Evolutionary conservation across 2,797 vertebrate species (phyloP).

Genomic region (Alfaro cultratus): DNA sequence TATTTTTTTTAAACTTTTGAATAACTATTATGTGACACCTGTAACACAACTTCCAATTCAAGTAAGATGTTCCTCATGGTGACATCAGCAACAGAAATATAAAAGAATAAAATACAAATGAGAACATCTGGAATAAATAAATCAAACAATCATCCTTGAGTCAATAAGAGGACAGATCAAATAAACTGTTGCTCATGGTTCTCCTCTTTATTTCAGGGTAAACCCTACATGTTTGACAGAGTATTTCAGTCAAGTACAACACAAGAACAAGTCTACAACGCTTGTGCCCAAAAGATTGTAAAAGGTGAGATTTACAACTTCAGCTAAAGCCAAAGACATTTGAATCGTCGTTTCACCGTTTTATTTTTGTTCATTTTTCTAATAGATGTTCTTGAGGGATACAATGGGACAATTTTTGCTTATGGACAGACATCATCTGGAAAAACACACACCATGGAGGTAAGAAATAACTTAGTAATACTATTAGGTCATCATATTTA

Average conservation of each 20-base stretch:
- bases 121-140: background rate
- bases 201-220: slow-evolving; percentile 78
- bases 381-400: slow-evolving; percentile 97
- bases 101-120: background rate
- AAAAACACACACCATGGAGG: slow-evolving; percentile 99
- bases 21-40: too few species aligned
- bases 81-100: background rate
- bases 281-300: slow-evolving; percentile 97
- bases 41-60: too few species aligned
- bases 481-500: background rate
- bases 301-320: slow-evolving; percentile 85
- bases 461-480: slow-evolving; percentile 59
- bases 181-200: background rate
- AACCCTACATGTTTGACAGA: slow-evolving; percentile 93
- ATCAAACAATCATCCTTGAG: background rate
- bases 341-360: background rate
- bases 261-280: slow-evolving; percentile 98
- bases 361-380: background rate
- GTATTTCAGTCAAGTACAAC: slow-evolving; percentile 93
- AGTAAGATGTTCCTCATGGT: background rate
- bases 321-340: background rate
- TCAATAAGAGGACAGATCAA: background rate
- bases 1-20: too few species aligned
- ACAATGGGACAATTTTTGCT: slow-evolving; percentile 99
- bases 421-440: slow-evolving; percentile 98